Evolutionary conservation across 2,888 invertebrate species (phyloP), one percentile per base, ranked within the genome.

Genomic region (Lampropteryx suffumata): DNA sequence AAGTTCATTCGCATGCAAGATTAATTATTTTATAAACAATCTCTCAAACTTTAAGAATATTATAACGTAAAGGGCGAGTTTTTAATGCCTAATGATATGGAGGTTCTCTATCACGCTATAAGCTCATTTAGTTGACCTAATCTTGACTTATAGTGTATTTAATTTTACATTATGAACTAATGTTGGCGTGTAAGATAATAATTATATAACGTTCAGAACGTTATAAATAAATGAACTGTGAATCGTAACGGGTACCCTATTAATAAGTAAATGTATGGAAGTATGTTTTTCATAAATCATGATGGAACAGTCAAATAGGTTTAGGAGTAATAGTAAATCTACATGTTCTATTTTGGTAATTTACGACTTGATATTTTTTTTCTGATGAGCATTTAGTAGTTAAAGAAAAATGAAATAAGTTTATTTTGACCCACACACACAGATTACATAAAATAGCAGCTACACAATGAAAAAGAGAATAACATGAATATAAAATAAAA

Each of bases 101-200:
- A 63, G 72, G 71, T 70, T 69, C 68, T 74, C 70, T 73, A 79
- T 75, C 86, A 85, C 85, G 86, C 86, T 61, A 86, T 84, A 83
- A 84, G 78, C 81, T 82, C 83, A 84, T 87, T 87, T 83, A 72
- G 70, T 64, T 71, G 69, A 72, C 71, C 73, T 76, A 84, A 83
- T 81, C 79, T 79, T 76, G 65, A 69, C 73, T 75, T 69, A 64
- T 67, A 68, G 64, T 71, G 76, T 79, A 79, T 82, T 86, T 82
- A 84, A 79, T 82, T 79, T 79, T 82, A 73, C 82, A 79, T 82
- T 82, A 74, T 70, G 69, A 67, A 72, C 64, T 66, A 65, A 67
- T 63, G 69, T 57, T 76, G 55, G 73, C 73, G 70, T 73, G 74
- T 71, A 73, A 69, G 59, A 67, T 62, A 65, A 71, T 71, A 67